phyloP scores from a whole-genome alignment of 2,113 vertebrate genomes.

The Columbina picui region DNA sequence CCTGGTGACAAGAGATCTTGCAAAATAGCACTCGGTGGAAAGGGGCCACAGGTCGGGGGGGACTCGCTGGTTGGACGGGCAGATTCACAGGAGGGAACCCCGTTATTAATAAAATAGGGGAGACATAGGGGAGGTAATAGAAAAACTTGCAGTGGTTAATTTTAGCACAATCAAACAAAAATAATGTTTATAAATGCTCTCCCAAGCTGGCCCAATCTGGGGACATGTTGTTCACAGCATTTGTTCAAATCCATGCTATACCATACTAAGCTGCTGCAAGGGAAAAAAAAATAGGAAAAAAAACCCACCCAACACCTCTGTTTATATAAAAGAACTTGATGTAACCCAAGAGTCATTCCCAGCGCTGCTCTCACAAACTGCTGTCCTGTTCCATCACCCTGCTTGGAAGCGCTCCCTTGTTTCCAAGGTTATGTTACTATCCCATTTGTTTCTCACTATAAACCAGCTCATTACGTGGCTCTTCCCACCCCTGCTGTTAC shows the following conservation, averaged over 20 bases:
- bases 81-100: background rate
- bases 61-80: background rate
- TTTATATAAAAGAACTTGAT: background rate
- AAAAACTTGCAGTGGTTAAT: background rate
- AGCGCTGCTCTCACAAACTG: fast-evolving
- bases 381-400: background rate
- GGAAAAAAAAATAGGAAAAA: background rate
- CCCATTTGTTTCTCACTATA: constrained; percentile 52
- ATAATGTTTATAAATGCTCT: background rate
- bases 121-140: background rate
- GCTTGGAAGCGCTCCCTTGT: constrained; percentile 6
- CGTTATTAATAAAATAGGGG: background rate
- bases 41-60: constrained; percentile 20
- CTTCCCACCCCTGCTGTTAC: constrained; percentile 51
- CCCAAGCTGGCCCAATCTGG: background rate
- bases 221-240: background rate
- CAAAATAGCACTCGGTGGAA: background rate
- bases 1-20: constrained; percentile 54
- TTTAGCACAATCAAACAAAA: background rate
- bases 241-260: background rate
- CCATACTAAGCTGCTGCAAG: background rate
- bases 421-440: constrained; percentile 35
- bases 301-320: background rate
- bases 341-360: background rate
- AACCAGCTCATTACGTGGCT: constrained; percentile 26